Evolutionary conservation across 1,140 invertebrate species (phyloP).

Genomic region (Gryllus bimaculatus): DNA sequence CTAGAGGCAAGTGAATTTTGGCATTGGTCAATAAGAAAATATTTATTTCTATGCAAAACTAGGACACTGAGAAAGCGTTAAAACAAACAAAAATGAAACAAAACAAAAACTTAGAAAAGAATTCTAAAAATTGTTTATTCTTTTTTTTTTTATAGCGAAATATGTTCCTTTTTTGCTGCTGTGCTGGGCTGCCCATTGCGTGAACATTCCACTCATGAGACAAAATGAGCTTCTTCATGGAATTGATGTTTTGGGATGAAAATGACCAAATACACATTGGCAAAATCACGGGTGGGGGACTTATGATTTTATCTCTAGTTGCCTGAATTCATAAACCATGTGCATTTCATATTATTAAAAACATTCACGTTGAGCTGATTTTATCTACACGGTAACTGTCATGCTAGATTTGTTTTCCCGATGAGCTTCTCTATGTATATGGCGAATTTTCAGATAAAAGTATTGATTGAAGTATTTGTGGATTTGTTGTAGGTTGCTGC

Average conservation of each 20-base stretch:
- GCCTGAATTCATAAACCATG: too few species aligned
- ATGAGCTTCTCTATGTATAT: too few species aligned
- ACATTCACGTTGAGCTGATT: too few species aligned
- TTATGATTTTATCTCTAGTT: neutral
- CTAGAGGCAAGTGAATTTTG: too few species aligned
- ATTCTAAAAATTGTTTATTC: neutral
- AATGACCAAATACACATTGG: slow-evolving; percentile 60
- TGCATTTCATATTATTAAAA: too few species aligned
- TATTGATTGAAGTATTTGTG: neutral
- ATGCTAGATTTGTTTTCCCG: too few species aligned
- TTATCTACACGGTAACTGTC: too few species aligned
- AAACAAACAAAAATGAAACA: too few species aligned
- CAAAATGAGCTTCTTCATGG: slow-evolving; percentile 74
- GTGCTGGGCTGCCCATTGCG: slow-evolving; percentile 82
- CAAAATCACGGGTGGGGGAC: slow-evolving; percentile 46
- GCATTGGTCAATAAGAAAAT: too few species aligned
- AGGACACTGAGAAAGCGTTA: too few species aligned
- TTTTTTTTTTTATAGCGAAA: slow-evolving; percentile 31
- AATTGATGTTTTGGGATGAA: slow-evolving; percentile 63
- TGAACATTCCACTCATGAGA: slow-evolving; percentile 89
- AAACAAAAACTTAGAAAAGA: too few species aligned
- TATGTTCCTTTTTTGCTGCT: slow-evolving; percentile 76
- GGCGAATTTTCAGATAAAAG: neutral
- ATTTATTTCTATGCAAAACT: too few species aligned
- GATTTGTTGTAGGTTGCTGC: slow-evolving; percentile 47